Evolutionary conservation across 2,797 vertebrate species (phyloP), one percentile per base, ranked within the genome.

Genomic region (Mycteria americana): DNA sequence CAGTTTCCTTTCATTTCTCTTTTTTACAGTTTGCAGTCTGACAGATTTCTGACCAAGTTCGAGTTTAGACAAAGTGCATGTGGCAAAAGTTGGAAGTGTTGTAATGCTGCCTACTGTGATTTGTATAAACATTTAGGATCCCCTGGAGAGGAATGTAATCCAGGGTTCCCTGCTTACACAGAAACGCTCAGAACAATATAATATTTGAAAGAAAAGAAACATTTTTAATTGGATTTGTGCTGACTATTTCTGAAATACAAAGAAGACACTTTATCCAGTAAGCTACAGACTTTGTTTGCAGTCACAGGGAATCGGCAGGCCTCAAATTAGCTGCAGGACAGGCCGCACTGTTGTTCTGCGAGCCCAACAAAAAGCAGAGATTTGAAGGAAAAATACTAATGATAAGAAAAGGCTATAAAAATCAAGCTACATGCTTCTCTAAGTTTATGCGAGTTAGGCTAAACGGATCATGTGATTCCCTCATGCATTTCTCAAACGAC

Each of bases 61-160:
- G 8, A 81, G 79, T 95, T 91, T 95, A 97, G 94, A 96, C 92
- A 88, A 94, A 96, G 94, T 95, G 89, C 91, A 95, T 91, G 95
- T 96, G 92, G 96, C 93, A 95, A 79, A 97, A 97, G 91, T 92
- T 97, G 96, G 91, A 96, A 97, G 94, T 96, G 96, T 94, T 97
- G 92, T 95, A 96, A 93, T 94, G 89, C 93, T 97, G 93, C 95
- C 94, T 95, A 92, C 92, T 97, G 95, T 92, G 97, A 96, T 95
- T 96, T 97, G 87, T 96, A 79, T 95, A 96, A 97, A 97, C 91
- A 95, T 95, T 97, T 96, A 93, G 91, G 91, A 96, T 96, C 83
- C 96, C 95, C 96, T 88, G 93, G 95, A 90, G 96, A 94, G 87
- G 56, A 88, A 92, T 95, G 91, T 97, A 97, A 97, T 97, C 89